Percentiles rank a stretch among this genome's conserved stretches.
Evolutionary conservation across 1,140 invertebrate genomes (phyloP).

Genomic region (Polypedilum pembai): DNA sequence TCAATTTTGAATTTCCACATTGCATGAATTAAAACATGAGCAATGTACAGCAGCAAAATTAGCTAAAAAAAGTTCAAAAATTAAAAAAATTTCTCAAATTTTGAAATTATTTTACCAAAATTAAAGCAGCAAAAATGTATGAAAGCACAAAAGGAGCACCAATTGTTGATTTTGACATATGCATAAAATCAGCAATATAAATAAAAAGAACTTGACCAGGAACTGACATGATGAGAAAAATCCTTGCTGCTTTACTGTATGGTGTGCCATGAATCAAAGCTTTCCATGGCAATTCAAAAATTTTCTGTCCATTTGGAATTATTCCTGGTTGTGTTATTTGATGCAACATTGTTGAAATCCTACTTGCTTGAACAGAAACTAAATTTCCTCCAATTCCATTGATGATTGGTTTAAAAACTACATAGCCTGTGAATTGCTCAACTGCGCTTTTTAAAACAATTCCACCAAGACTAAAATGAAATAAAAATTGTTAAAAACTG

Average conservation of each 20-base stretch:
- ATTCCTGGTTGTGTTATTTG: constrained; percentile 69
- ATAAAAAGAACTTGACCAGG: constrained; percentile 88
- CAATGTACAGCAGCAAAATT: constrained; percentile 69
- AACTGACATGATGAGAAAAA: constrained; percentile 76
- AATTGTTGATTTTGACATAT: constrained; percentile 46
- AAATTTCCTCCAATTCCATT: constrained; percentile 95
- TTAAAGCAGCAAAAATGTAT: constrained; percentile 39
- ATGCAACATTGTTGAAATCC: constrained; percentile 89
- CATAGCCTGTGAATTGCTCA: constrained; percentile 65
- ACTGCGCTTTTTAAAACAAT: constrained; percentile 73
- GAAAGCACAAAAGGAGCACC: constrained; percentile 39
- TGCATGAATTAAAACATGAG: constrained; percentile 78
- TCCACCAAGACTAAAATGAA: constrained; percentile 61
- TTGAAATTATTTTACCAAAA: constrained; percentile 36
- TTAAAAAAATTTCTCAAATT: constrained; percentile 34
- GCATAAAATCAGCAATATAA: constrained; percentile 65
- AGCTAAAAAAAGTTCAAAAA: constrained; percentile 56
- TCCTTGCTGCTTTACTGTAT: constrained; percentile 71
- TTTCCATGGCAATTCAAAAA: constrained; percentile 68
- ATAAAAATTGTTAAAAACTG: constrained; percentile 32
- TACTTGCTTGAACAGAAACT: constrained; percentile 92
- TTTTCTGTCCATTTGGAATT: constrained; percentile 63
- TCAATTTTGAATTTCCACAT: constrained; percentile 89
- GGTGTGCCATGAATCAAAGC: constrained; percentile 71
- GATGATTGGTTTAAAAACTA: constrained; percentile 85